Evolutionary conservation across 2,797 vertebrate species (phyloP), one percentile per base, ranked within the genome.

Genomic region (Eulemur mongoz): DNA sequence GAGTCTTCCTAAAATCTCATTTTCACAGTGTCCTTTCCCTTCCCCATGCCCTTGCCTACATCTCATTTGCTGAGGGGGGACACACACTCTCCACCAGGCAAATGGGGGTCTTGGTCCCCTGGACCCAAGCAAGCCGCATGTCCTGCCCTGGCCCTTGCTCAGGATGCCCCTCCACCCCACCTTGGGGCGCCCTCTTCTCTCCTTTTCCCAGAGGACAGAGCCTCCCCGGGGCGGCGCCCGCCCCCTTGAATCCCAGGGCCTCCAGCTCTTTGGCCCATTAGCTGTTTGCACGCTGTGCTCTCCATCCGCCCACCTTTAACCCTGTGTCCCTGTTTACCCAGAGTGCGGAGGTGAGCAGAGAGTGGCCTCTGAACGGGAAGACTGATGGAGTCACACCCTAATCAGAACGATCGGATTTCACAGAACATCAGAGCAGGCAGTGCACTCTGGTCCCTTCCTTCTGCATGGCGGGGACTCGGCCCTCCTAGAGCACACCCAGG

Each of bases 301-400:
- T 35, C 22, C 3, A 3, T 15, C 40, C 11, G 32, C 38, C 25
- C 25, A 20, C 40, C 38, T 20, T 20, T 81, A 13, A 38, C 35
- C 69, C 0, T 11, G 5, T 0, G 5, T 15, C 35, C 1, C 2
- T 3, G 2, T 6, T 1, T 8, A 6, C 8, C 25, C 1, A 3
- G 2, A 15, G 59, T 0, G 0, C 15, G 15, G 13, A 7, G 40
- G 59, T 0, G 12, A 57, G 52, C 87, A 54, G 45, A 87, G 35
- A 48, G 54, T 35, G 13, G 2, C 10, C 10, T 8, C n/a, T 1
- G 35, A 18, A 27, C 27, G 1, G 8, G 17, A 38, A 18, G 30
- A 35, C 76, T 12, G 6, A 17, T 4, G 57, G 22, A 35, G 52
- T n/a, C 15, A 0, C 0, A 22, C 23, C 73, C 12, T 0, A 7